A percentile compares a stretch with the other conserved stretches of the same genome.
These are phyloP conservation scores for Prolemur simus DNA, from an alignment of 2,113 vertebrate genomes.

Conservation along the genomic window DNA sequence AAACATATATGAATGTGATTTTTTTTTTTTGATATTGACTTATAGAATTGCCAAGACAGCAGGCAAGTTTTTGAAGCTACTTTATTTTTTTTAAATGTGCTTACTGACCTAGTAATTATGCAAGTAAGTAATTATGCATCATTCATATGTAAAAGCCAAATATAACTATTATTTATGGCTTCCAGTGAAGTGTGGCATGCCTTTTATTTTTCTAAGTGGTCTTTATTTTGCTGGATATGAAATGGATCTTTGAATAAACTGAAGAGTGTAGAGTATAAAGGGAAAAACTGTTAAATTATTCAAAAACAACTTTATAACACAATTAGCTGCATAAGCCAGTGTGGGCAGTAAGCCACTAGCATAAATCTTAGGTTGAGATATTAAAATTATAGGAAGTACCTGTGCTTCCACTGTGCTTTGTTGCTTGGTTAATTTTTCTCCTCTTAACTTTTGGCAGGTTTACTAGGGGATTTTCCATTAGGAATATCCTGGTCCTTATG, in stretches of 20 bases:
- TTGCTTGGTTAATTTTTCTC: slow-evolving; percentile 33
- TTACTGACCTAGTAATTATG: slow-evolving; percentile 26
- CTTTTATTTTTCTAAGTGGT: slow-evolving; percentile 24
- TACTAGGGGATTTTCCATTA: slow-evolving; percentile 43
- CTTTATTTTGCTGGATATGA: slow-evolving; percentile 10
- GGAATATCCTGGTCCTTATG: slow-evolving; percentile 15
- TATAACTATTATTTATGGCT: not conserved
- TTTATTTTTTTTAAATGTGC: not conserved
- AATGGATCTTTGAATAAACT: slow-evolving; percentile 26
- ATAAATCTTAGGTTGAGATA: slow-evolving; percentile 17
- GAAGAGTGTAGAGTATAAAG: not conserved
- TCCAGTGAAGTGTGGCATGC: not conserved
- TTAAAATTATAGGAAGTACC: not conserved
- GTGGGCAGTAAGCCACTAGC: not conserved
- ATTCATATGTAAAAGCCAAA: not conserved
- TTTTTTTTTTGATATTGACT: not conserved
- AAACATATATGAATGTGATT: not conserved
- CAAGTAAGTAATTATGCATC: not conserved
- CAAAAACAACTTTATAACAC: not conserved
- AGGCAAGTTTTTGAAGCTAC: not conserved
- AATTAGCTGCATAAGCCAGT: not conserved
- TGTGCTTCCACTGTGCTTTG: not conserved
- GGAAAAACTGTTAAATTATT: slow-evolving; percentile 18
- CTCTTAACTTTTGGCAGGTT: slow-evolving; percentile 6
- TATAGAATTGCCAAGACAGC: not conserved